Evolutionary conservation across 2,797 vertebrate species (phyloP), one percentile per base, ranked within the genome.

Genomic region (Chanos chanos): DNA sequence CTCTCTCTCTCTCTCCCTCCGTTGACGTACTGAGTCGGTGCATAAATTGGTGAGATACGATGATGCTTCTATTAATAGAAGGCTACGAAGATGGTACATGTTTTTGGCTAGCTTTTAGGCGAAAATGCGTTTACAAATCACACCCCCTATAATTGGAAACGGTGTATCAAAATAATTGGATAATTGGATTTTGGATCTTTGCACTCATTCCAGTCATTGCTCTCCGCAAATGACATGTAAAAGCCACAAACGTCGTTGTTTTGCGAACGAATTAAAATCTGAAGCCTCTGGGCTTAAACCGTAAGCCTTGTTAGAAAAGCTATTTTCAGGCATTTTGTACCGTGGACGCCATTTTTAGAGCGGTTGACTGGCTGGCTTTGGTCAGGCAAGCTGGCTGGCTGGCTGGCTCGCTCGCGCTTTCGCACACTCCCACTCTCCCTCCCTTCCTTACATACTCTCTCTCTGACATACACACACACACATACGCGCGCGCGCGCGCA

Each of bases 261-360:
- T 4, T 6, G 0, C 7, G 3, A 1, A 21, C 28, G 24, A 5
- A 15, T 10, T 6, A 48, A 36, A 44, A 7, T 12, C 8, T 30
- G 43, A n/a, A 28, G 54, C 25, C 54, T 36, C 25, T 30, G 7
- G 49, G 33, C 61, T 72, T 53, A 48, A 56, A n/a, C n/a, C n/a
- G n/a, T n/a, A n/a, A n/a, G n/a, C n/a, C n/a, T n/a, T n/a, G n/a
- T n/a, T n/a, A n/a, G n/a, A 64, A 43, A 28, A 59, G 33, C 33
- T 73, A 73, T 75, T 80, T 80, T 71, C 61, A 41, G 70, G 75
- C 74, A 75, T 85, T 84, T 83, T 76, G 72, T 77, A 80, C 71
- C 74, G 66, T 78, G 80, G 86, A 83, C 86, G 87, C 86, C 86
- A 89, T 90, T 85, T 86, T 87, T 85, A 74, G 72, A 77, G 74